These are phyloP conservation scores for Temnothorax rugatulus DNA, from an alignment of 2,888 invertebrate genomes.

Conservation along the genomic window DNA sequence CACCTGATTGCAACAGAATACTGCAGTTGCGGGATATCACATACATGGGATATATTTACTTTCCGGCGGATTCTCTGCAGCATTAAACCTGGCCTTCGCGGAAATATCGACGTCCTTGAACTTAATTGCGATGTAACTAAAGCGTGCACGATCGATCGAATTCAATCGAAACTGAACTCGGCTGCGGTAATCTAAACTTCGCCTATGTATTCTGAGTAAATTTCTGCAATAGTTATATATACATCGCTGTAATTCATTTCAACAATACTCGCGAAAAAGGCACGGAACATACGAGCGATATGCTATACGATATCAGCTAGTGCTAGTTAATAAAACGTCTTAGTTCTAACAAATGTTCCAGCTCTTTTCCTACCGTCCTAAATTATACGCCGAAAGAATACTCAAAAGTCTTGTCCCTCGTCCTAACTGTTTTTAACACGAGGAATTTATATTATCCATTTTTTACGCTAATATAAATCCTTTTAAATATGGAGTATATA, in stretches of 20 bases:
- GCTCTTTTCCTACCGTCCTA: background rate
- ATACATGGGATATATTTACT: conserved; percentile 11
- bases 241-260: conserved; percentile 12
- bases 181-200: conserved; percentile 25
- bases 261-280: background rate
- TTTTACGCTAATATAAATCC: background rate
- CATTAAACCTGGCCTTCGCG: conserved; percentile 25
- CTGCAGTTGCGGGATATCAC: background rate
- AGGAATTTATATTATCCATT: background rate
- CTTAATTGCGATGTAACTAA: conserved; percentile 49
- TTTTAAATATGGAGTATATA: background rate
- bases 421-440: background rate
- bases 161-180: conserved; percentile 23
- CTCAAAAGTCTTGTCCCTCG: background rate
- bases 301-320: background rate
- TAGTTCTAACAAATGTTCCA: background rate
- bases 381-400: background rate
- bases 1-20: background rate
- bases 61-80: conserved; percentile 23
- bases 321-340: background rate
- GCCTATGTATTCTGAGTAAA: background rate
- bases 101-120: conserved; percentile 52
- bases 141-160: conserved; percentile 42
- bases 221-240: conserved; percentile 2
- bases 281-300: background rate